These are phyloP conservation scores for Baccha elongata DNA, from an alignment of 2,888 invertebrate species.

Conservation along the genomic window DNA sequence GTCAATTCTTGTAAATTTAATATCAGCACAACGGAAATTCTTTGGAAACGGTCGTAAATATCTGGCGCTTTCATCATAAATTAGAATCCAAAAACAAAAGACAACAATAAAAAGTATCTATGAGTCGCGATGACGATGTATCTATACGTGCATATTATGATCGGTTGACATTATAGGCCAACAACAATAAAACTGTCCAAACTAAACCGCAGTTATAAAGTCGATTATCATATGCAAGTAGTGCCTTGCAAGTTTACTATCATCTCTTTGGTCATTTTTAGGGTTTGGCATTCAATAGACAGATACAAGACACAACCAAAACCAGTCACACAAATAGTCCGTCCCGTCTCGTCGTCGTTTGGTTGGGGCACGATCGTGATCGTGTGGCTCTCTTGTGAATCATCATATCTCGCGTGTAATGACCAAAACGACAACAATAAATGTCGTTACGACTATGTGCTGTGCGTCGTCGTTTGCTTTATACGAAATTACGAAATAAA, in stretches of 20 bases:
- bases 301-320: conserved; percentile 17
- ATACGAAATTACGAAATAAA: conserved; percentile 44
- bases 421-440: conserved; percentile 70
- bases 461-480: conserved; percentile 31
- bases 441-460: conserved; percentile 62
- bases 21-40: conserved; percentile 72
- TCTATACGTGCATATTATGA: conserved; percentile 48
- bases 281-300: conserved; percentile 53
- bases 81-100: conserved; percentile 67
- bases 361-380: conserved; percentile 53
- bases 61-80: conserved; percentile 72
- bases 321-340: no score
- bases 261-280: conserved; percentile 61
- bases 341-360: no score
- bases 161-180: conserved; percentile 67
- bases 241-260: conserved; percentile 10
- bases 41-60: conserved; percentile 69
- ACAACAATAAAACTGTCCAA: conserved; percentile 66
- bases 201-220: conserved; percentile 70
- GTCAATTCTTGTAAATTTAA: conserved; percentile 46
- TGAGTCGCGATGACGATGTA: conserved; percentile 4
- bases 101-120: conserved; percentile 24
- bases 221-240: conserved; percentile 66
- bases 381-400: conserved; percentile 59
- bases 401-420: conserved; percentile 69